Conservation (phyloP, 2,888 invertebrate genomes). For the Norana najaformis region DNA sequence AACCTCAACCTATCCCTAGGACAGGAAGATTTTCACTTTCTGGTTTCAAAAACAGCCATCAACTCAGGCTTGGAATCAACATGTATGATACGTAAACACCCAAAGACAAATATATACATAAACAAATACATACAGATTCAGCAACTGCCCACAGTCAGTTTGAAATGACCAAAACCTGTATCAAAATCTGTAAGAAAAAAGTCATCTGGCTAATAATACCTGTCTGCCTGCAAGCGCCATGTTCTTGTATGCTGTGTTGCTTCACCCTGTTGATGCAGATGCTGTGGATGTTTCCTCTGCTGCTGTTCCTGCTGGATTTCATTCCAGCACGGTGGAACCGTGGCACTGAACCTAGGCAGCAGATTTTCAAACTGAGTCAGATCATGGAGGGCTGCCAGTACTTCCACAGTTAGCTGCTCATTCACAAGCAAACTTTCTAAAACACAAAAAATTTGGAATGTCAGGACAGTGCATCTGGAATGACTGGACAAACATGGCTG, state of each 20-base stretch:
- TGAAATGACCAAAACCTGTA: background rate
- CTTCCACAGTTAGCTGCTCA: constrained; percentile 67
- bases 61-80: background rate
- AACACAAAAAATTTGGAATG: background rate
- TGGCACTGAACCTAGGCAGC: constrained; percentile 77
- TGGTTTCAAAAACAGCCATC: background rate
- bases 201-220: constrained; percentile 65
- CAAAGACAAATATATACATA: background rate
- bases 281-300: constrained; percentile 83
- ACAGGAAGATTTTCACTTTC: background rate
- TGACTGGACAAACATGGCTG: background rate
- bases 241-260: constrained; percentile 79
- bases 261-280: constrained; percentile 71
- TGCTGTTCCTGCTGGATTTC: constrained; percentile 88
- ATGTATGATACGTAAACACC: background rate
- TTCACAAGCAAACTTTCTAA: constrained; percentile 58
- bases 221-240: constrained; percentile 84
- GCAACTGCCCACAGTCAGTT: background rate
- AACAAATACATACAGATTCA: background rate
- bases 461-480: background rate
- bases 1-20: background rate
- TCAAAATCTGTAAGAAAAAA: background rate
- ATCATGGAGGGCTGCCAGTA: constrained; percentile 72
- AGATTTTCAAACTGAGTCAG: constrained; percentile 77
- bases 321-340: constrained; percentile 90